Evolutionary conservation across 2,113 vertebrate genomes (phyloP), one percentile per base, ranked within the genome.

Genomic region (Gobio gobio): DNA sequence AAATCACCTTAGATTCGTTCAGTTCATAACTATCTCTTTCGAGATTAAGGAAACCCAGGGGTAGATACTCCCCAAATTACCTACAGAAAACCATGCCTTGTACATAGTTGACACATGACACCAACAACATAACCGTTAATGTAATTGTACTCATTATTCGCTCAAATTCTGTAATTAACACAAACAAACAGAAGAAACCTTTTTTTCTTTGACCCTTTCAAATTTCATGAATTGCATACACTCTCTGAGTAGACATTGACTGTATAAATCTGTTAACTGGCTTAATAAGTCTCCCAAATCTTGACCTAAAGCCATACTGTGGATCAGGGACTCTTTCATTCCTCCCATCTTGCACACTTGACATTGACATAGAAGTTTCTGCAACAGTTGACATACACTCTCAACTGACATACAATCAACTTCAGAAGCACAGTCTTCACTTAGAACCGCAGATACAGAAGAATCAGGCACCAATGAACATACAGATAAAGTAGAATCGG

Each of bases 181-280:
- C 1, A 29, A 29, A 29, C 29, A 29, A 29, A 29, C 29, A 29
- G 29, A 29, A 29, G 29, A 29, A 29, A 36, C 33, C 3, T 4
- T 3, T 36, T 36, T 36, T 36, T 36, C 36, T 36, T 36, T 36
- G 33, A 36, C 29, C 4, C 36, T 36, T 10, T 4, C 14, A 58
- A 4, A 73, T 45, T 20, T 58, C 7, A 18, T 8, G 18, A 40
- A 73, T 40, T 26, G 5, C 18, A 22, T 83, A 12, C 0, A 59
- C 49, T 59, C 13, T 18, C 33, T 47, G 70, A 12, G 70, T 45
- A 18, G 54, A 74, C 54, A 83, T 75, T 16, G 82, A 29, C 24
- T 83, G 82, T 26, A 83, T 83, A 14, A 83, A 40, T 2, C 68
- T 74, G n/a, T 83, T 83, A n/a, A 83, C 40, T 61, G 82, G 70